Conservation (phyloP, 2,113 vertebrate species). For the Chloropsis hardwickii region DNA sequence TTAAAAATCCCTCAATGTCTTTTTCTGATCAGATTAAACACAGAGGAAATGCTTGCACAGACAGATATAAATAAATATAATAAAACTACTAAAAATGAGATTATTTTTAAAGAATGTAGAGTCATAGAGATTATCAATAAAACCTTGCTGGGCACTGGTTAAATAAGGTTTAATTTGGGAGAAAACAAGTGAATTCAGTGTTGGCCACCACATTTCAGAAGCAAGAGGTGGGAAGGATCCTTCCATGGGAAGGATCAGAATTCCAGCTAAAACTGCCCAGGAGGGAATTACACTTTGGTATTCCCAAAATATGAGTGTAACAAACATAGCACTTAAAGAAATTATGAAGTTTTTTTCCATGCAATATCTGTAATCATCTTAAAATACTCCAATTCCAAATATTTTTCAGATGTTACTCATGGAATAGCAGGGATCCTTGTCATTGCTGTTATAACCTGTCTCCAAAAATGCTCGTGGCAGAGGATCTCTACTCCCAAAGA, state of each 20-base stretch:
- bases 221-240: background rate
- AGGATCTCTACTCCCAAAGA: too few relatives aligned
- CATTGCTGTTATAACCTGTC: fast-evolving
- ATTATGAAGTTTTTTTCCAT: fast-evolving
- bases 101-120: background rate
- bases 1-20: fast-evolving
- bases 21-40: background rate
- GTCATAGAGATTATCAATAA: background rate
- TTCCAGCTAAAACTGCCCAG: background rate
- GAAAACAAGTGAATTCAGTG: background rate
- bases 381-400: background rate
- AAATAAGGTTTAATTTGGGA: background rate
- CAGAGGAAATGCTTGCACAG: background rate
- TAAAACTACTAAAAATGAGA: background rate
- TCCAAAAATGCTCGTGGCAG: background rate
- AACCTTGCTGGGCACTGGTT: background rate
- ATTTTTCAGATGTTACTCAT: background rate
- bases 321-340: background rate
- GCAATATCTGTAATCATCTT: background rate
- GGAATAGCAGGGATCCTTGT: background rate
- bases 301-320: background rate
- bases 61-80: background rate
- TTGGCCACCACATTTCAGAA: background rate
- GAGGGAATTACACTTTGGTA: background rate
- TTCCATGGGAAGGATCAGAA: background rate